Evolutionary conservation across 2,113 vertebrate genomes (phyloP).

Genomic region (Ginglymostoma cirratum): DNA sequence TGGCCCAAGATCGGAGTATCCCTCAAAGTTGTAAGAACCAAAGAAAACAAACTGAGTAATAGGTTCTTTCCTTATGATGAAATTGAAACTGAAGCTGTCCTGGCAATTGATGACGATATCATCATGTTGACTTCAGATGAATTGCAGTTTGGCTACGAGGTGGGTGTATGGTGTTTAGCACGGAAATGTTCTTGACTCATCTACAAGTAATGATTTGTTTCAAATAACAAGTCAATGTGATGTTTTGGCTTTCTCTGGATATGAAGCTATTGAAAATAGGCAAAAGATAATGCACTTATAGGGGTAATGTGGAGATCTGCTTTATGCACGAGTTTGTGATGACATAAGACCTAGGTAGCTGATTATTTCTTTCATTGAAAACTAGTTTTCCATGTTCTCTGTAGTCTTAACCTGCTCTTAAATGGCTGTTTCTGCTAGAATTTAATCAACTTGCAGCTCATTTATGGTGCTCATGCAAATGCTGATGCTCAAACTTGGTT

Average conservation of each 20-base stretch:
- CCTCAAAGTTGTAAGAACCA: slow-evolving; percentile 84
- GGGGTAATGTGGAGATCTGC: neutral
- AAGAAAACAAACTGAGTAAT: slow-evolving; percentile 94
- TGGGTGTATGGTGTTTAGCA: slow-evolving; percentile 44
- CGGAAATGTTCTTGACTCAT: neutral
- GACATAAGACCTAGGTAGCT: neutral
- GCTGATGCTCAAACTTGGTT: neutral
- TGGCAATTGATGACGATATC: slow-evolving; percentile 96
- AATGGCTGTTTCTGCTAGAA: neutral
- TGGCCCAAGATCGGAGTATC: slow-evolving; percentile 96
- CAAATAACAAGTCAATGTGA: neutral
- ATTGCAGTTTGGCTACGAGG: slow-evolving; percentile 96
- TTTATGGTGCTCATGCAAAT: neutral
- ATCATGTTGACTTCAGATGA: slow-evolving; percentile 97
- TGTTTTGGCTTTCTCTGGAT: neutral
- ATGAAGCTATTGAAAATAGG: neutral
- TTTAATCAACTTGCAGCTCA: neutral
- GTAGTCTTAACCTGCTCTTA: neutral
- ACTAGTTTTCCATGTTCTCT: neutral
- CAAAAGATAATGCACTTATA: neutral
- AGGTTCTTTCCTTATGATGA: slow-evolving; percentile 98
- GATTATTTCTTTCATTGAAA: neutral
- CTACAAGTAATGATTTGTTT: neutral
- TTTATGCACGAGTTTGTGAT: neutral
- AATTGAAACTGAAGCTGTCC: slow-evolving; percentile 89